Conservation (phyloP, 2,797 vertebrate species). For the Rhinella marina region DNA sequence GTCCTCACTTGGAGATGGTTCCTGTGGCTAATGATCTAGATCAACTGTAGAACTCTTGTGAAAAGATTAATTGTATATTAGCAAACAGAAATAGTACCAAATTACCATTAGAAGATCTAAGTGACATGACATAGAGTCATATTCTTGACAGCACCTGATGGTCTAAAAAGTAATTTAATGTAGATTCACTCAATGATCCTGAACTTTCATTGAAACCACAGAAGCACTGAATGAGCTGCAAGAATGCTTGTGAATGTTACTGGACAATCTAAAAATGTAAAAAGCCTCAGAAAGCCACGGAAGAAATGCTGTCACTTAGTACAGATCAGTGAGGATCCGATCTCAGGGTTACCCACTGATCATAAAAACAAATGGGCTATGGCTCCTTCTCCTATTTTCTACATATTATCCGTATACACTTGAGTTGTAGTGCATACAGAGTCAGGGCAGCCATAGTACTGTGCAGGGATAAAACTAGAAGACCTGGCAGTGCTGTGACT, state of each 20-base stretch:
- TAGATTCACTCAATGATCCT: background rate
- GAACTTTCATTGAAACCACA: background rate
- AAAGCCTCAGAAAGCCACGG: too few species aligned
- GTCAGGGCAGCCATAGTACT: too few species aligned
- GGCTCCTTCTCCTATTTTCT: too few species aligned
- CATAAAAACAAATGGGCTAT: background rate
- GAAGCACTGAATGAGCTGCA: background rate
- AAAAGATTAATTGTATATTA: conserved; percentile 16
- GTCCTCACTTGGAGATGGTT: background rate
- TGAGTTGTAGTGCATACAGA: too few species aligned
- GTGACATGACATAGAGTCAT: background rate
- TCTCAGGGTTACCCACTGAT: too few species aligned
- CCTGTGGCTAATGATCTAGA: conserved; percentile 41
- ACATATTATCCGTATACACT: too few species aligned
- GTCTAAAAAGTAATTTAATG: background rate
- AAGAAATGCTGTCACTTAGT: too few species aligned
- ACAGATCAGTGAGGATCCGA: too few species aligned
- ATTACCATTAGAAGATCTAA: background rate
- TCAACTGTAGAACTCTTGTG: conserved; percentile 12
- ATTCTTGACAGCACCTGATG: background rate
- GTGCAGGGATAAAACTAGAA: too few species aligned
- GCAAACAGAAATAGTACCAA: background rate
- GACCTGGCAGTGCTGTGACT: too few species aligned
- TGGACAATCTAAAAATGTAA: background rate
- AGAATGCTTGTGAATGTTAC: background rate